Base-by-base conservation (phyloP, 2,113 vertebrate genomes). In the Pungitius pungitius region DNA sequence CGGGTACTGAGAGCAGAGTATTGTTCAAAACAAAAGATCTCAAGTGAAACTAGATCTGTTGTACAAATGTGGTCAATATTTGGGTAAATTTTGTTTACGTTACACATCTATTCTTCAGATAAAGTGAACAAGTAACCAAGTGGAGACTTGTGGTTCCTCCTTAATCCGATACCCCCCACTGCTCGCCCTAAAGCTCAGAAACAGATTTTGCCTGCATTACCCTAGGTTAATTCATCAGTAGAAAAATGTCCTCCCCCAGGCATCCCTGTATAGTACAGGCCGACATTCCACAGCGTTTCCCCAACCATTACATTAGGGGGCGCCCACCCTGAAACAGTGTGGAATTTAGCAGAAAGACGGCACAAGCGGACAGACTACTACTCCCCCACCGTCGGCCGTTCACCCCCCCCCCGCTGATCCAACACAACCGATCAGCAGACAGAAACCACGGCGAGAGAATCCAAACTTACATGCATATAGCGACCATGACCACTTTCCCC, bases 401-500 rank as follows among this genome's bases (percentile, higher is more conserved):
- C 30, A 30, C 30, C 30, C 30, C n/a, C n/a, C n/a, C n/a, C n/a
- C n/a, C n/a, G n/a, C n/a, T n/a, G n/a, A n/a, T n/a, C 33, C 8
- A 73, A 18, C 17, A 45, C 24, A 42, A 71, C 14, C 26, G 49
- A 40, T 57, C 56, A 47, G 35, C 10, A 18, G 17, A 75, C 6
- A 37, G n/a, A 39, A 42, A 47, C 8, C 22, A 49, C 6, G 11
- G 1, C 0, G 4, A 26, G 12, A 39, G 6, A 6, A 22, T 13
- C 22, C 62, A 22, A 85, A 95, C 98, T 96, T 95, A 99, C 98
- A 99, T 99, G 93, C 97, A 99, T 89, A 99, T 98, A 57, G 98
- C 98, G 45, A 99, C 97, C 95, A 96, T 97, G 61, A 99, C 98
- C 85, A 99, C 98, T 85, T 99, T 99, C 78, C 97, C 97, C 33